Conservation (phyloP, 2,797 vertebrate genomes). For the Oryzias sinensis region DNA sequence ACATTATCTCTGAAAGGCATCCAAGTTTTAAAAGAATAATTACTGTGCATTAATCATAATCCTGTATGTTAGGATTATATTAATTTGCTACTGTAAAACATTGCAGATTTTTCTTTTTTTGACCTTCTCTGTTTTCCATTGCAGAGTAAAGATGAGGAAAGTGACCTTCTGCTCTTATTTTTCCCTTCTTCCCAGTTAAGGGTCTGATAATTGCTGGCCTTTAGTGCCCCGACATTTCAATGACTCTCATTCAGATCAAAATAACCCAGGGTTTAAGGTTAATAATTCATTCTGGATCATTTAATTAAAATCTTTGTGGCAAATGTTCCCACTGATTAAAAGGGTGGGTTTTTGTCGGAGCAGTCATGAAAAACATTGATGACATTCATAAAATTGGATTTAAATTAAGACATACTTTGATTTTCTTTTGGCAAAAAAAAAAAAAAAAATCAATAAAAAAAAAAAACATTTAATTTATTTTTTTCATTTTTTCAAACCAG, state of each 20-base stretch:
- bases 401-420: not conserved
- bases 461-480: too few species aligned
- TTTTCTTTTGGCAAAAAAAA: too few species aligned
- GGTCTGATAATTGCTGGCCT: conserved; percentile 42
- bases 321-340: conserved; percentile 33
- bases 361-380: not conserved
- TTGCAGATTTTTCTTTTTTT: conserved; percentile 2
- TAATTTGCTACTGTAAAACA: not conserved
- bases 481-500: too few species aligned
- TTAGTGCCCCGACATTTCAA: conserved; percentile 47
- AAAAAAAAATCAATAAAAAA: too few species aligned
- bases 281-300: conserved; percentile 49
- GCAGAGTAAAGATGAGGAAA: conserved; percentile 2
- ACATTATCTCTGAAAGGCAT: not conserved
- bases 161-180: conserved; percentile 43
- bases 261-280: conserved; percentile 46
- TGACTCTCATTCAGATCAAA: conserved; percentile 44
- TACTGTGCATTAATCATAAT: not conserved
- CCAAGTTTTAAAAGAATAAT: too few species aligned
- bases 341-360: conserved; percentile 5
- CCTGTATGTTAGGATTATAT: not conserved
- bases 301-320: conserved; percentile 25
- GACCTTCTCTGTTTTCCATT: conserved; percentile 22
- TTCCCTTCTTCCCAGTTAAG: conserved; percentile 29
- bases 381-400: not conserved